These are phyloP conservation scores for Gymnocephalus cernua DNA, from an alignment of 2,113 vertebrate genomes.

Conservation along the genomic window DNA sequence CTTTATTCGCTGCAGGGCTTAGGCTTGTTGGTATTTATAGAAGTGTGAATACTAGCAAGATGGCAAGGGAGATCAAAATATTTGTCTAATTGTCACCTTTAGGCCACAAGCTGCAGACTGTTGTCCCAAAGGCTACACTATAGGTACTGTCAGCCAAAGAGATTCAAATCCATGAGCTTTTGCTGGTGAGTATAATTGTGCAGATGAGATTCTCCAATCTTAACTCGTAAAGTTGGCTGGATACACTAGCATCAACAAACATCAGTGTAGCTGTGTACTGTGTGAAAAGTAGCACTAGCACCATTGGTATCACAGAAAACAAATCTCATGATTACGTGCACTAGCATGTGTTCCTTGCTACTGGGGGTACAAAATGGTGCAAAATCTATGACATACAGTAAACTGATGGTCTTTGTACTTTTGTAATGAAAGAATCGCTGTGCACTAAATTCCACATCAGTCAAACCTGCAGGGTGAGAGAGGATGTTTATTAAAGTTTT, in stretches of 20 bases:
- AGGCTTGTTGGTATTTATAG: conserved; percentile 29
- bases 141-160: conserved; percentile 9
- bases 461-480: conserved; percentile 31
- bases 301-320: neutral
- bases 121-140: conserved; percentile 43
- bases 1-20: conserved; percentile 29
- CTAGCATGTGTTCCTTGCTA: neutral
- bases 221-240: conserved; percentile 8
- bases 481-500: conserved; percentile 44
- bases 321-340: neutral
- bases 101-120: conserved; percentile 45
- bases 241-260: conserved; percentile 8
- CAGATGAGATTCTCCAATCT: conserved; percentile 16
- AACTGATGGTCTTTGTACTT: conserved; percentile 31
- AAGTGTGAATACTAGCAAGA: conserved; percentile 32
- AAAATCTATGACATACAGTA: conserved; percentile 25
- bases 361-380: conserved; percentile 1
- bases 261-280: neutral
- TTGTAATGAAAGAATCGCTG: conserved; percentile 8
- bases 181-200: conserved; percentile 6
- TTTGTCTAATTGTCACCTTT: conserved; percentile 41
- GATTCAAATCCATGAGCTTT: conserved; percentile 35
- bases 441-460: conserved; percentile 16
- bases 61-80: conserved; percentile 26
- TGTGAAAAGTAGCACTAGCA: neutral